Base-by-base conservation (phyloP, 2,888 invertebrate species). In the Eilema depressum region DNA sequence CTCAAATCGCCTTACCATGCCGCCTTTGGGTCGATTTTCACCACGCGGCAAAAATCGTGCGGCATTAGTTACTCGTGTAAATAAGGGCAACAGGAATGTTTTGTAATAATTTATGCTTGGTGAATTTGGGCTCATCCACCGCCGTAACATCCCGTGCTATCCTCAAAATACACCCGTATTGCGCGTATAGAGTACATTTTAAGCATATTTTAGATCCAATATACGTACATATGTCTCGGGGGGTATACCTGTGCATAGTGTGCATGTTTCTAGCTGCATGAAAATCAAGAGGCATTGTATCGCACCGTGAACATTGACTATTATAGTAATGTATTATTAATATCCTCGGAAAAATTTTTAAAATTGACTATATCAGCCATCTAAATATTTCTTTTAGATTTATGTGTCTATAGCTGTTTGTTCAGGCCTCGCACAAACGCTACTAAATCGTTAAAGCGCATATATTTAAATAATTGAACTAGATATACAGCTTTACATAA, bases 21-120 rank as follows among this genome's bases (percentile, higher is more conserved):
- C 5, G 5, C 28, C 28, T 5, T 65, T 33, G 65, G 76, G 83
- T 81, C 76, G 82, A 82, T 79, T 83, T 82, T 68, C 76, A 76
- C 82, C 79, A 82, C 74, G 77, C 81, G 80, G 82, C 80, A 75
- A 77, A 75, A 83, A 78, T 86, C 83, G 80, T 83, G 82, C 83
- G 81, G 82, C 82, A 84, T 83, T 85, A 84, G 11, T 37, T 12
- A 37, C 33, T 3, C 33, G 33, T 12, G 2, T 37, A 12, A 2
- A 37, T 1, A n/a, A n/a, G n/a, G n/a, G n/a, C n/a, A n/a, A n/a
- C n/a, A n/a, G n/a, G n/a, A n/a, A n/a, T n/a, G n/a, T n/a, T n/a
- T n/a, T n/a, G n/a, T n/a, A n/a, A n/a, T n/a, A n/a, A n/a, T n/a
- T n/a, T n/a, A n/a, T n/a, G n/a, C n/a, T n/a, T n/a, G n/a, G n/a